Evolutionary conservation across 2,888 invertebrate species (phyloP).

Genomic region (Litoditis marina): DNA sequence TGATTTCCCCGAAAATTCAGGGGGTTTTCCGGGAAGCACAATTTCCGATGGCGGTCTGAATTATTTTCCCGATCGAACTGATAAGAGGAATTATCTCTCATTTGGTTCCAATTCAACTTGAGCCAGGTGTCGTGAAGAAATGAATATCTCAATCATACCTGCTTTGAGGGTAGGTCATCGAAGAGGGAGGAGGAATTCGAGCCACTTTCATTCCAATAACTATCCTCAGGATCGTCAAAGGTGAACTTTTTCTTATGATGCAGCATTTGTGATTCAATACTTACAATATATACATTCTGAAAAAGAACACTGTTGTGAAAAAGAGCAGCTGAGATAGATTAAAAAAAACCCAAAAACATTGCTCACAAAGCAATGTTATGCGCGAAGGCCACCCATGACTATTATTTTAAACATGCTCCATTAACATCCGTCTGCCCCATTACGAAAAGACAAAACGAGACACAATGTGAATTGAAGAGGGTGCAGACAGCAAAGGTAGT

Average conservation of each 20-base stretch:
- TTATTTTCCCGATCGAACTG: no score
- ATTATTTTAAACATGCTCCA: no score
- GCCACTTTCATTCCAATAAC: slow-evolving; percentile 50
- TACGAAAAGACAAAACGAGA: no score
- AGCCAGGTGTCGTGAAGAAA: neutral
- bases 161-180: slow-evolving; percentile 46
- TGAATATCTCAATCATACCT: slow-evolving; percentile 20
- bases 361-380: no score
- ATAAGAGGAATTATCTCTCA: neutral
- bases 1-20: no score
- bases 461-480: no score
- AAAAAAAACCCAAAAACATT: no score
- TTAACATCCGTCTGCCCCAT: no score
- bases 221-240: slow-evolving; percentile 57
- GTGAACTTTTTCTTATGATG: slow-evolving; percentile 40
- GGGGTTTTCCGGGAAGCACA: no score
- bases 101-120: neutral
- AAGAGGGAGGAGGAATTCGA: slow-evolving; percentile 38
- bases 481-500: no score
- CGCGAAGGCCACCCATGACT: no score
- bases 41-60: no score
- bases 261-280: slow-evolving; percentile 8
- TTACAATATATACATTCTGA: neutral
- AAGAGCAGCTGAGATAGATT: neutral
- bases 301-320: neutral